Percentiles rank a stretch among this genome's conserved stretches.
These are phyloP conservation scores for Psephotus haematonotus DNA, from an alignment of 2,113 vertebrate species.

Conservation along the genomic window DNA sequence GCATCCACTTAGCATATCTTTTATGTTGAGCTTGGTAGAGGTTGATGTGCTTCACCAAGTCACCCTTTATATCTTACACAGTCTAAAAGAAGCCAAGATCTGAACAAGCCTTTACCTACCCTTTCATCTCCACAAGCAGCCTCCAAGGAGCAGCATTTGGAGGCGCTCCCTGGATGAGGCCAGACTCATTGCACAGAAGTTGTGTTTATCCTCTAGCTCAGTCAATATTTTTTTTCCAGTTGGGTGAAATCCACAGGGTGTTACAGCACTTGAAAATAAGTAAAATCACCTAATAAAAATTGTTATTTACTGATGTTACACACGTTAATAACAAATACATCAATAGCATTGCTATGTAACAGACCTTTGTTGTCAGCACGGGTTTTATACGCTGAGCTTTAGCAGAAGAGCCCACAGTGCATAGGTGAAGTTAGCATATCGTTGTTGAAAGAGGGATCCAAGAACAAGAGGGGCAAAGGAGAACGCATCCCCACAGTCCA, in stretches of 20 bases:
- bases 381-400: not conserved
- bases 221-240: not conserved
- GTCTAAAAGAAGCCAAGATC: not conserved
- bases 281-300: not conserved
- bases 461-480: not conserved
- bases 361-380: not conserved
- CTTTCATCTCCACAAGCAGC: not conserved
- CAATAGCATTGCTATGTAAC: not conserved
- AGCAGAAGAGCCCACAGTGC: not conserved
- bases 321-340: not conserved
- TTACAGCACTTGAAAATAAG: not conserved
- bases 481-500: not conserved
- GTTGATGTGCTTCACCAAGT: not conserved
- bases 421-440: not conserved
- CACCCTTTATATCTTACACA: not conserved
- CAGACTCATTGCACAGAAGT: not conserved
- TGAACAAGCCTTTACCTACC: not conserved
- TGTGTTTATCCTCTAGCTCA: not conserved
- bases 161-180: not conserved
- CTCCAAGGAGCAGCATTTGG: not conserved
- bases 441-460: not conserved
- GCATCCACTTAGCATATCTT: not conserved
- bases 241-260: not conserved
- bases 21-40: not conserved
- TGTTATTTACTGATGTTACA: not conserved